Base-by-base conservation (phyloP, 2,888 invertebrate genomes). In the Mactromeris polynyma region DNA sequence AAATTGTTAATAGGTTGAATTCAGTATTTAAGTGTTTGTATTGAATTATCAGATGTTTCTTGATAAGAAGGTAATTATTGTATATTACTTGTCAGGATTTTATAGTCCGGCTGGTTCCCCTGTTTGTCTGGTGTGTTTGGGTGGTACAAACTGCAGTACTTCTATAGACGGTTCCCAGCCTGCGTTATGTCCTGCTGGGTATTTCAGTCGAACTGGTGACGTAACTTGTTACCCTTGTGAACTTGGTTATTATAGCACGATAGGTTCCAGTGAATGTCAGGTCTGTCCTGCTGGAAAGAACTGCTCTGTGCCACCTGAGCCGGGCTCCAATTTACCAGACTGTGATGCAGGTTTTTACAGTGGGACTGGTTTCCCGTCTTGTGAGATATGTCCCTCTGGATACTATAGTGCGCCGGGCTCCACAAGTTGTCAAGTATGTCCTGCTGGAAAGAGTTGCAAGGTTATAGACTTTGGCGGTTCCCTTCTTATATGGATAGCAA, bases 311-410 rank as follows among this genome's bases (percentile, higher is more conserved):
- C 58, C 79, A 21, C 36, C 40, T 46, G 81, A 80, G 64, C 58
- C 58, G 26, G 81, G 81, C 31, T 36, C 81, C 81, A 91, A 91
- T n/a, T 94, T 94, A 33, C 91, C 90, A 11, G 88, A 91, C 73
- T 95, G 95, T 92, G 81, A 87, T 33, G 93, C 94, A 2, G 95
- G 95, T 17, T 94, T 86, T 82, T 95, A 92, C 89, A 96, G 96
- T 89, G 86, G 87, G 40, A 92, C 86, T 79, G 96, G 95, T 19
- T 93, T 94, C 40, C 82, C 92, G 38, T 81, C 81, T 1, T 96
- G 96, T 90, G 40, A 51, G 26, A 42, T 81, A 64, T 95, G 95
- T 91, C 81, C 87, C 7, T 14, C 89, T 69, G 96, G 96, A 14
- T 89, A 84, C 46, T 89, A 90, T 84, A 85, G 90, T 73, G 85